These are phyloP conservation scores for Myrmophylax atrothorax DNA, from an alignment of 2,113 vertebrate genomes.

Conservation along the genomic window DNA sequence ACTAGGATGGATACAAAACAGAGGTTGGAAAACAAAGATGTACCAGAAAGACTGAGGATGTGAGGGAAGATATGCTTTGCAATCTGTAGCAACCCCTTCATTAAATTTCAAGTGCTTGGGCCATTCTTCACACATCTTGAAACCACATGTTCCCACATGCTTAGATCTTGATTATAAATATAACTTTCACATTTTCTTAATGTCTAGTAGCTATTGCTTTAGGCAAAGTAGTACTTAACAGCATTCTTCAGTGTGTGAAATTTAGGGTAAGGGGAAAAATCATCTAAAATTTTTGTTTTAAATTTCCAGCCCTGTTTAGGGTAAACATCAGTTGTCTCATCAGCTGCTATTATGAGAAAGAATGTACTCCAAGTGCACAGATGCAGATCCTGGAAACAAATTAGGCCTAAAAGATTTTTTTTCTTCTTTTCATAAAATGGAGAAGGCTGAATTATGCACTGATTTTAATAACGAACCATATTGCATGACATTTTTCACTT, in stretches of 20 bases:
- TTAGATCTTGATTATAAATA: constrained; percentile 16
- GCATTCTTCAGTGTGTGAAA: not conserved
- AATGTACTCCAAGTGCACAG: constrained; percentile 45
- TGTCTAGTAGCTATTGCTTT: not conserved
- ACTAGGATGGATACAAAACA: not conserved
- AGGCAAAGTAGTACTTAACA: not conserved
- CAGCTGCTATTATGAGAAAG: constrained; percentile 53
- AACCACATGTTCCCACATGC: not conserved
- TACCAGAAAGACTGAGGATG: not conserved
- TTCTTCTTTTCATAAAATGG: not conserved
- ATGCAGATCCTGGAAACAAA: constrained; percentile 41
- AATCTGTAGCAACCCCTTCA: not conserved
- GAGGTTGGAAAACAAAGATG: not conserved
- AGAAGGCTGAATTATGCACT: constrained; percentile 20
- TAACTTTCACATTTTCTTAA: not conserved
- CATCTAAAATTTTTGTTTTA: not conserved
- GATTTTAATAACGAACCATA: constrained; percentile 33
- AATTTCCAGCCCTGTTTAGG: not conserved
- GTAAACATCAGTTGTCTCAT: constrained; percentile 48
- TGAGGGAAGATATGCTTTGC: not conserved
- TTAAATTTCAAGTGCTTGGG: not conserved
- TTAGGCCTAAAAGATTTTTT: not conserved
- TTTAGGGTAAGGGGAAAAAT: not conserved
- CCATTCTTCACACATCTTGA: not conserved
- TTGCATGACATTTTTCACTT: constrained; percentile 21